Percentiles rank a stretch among this genome's conserved stretches.
phyloP scores from a whole-genome alignment of 2,888 invertebrate genomes.

The Hypercompe scribonia region DNA sequence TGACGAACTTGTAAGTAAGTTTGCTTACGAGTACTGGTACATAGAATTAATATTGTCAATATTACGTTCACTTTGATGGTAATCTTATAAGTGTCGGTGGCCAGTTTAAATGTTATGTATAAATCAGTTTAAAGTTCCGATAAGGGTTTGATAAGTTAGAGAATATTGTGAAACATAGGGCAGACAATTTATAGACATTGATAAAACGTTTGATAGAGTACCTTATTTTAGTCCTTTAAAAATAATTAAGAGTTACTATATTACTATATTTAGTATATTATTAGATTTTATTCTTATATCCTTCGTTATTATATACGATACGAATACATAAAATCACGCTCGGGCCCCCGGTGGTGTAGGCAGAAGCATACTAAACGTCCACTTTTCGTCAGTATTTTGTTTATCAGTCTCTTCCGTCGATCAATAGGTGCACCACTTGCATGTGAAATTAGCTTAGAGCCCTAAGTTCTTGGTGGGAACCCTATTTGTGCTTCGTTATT shows the following conservation, averaged over 20 bases:
- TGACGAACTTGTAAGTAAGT: background rate
- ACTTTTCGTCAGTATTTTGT: too few relatives aligned
- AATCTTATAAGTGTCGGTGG: conserved; percentile 38
- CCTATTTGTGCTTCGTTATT: too few relatives aligned
- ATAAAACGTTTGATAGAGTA: conserved; percentile 21
- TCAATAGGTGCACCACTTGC: too few relatives aligned
- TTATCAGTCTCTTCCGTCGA: too few relatives aligned
- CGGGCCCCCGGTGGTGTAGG: too few relatives aligned
- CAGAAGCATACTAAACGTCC: too few relatives aligned
- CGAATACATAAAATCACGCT: too few relatives aligned
- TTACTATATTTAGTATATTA: too few relatives aligned
- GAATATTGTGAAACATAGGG: conserved; percentile 41
- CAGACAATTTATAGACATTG: conserved; percentile 7
- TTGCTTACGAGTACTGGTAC: conserved; percentile 3
- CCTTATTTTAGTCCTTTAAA: background rate
- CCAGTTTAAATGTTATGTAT: conserved; percentile 35
- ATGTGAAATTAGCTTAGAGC: too few relatives aligned
- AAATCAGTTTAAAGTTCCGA: conserved; percentile 37
- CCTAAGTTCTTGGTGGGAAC: too few relatives aligned
- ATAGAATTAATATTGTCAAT: conserved; percentile 15
- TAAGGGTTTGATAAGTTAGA: conserved; percentile 27
- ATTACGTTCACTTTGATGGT: conserved; percentile 25
- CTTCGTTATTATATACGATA: too few relatives aligned
- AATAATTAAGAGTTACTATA: background rate
- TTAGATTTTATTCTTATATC: too few relatives aligned